A percentile compares a stretch with the other conserved stretches of the same genome.
Evolutionary conservation across 2,797 vertebrate genomes (phyloP).

Genomic region (Tadarida brasiliensis): DNA sequence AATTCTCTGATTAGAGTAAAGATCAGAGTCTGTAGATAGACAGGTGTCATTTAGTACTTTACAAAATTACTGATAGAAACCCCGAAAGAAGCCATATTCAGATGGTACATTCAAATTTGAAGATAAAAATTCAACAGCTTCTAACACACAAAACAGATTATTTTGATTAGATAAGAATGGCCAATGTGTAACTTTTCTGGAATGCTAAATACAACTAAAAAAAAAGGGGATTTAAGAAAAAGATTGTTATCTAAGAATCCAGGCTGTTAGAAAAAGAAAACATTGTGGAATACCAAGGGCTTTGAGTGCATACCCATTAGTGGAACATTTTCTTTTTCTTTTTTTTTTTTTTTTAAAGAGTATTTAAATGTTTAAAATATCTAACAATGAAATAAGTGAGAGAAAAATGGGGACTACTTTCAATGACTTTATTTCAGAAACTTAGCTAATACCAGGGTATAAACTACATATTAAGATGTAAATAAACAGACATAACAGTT

Average conservation of each 20-base stretch:
- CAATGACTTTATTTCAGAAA: background rate
- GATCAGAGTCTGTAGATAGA: background rate
- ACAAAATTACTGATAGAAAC: background rate
- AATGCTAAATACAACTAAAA: background rate
- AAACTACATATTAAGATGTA: background rate
- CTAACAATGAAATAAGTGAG: background rate
- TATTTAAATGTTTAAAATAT: background rate
- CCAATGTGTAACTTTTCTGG: background rate
- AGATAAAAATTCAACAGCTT: background rate
- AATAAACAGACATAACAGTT: background rate
- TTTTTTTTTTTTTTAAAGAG: background rate
- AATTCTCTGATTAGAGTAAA: background rate
- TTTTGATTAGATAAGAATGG: background rate
- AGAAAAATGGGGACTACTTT: background rate
- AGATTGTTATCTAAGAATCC: background rate
- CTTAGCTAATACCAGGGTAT: background rate
- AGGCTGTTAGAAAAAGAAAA: background rate
- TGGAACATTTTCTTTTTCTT: background rate
- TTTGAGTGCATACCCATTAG: background rate
- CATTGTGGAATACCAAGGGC: background rate
- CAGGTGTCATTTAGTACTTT: background rate
- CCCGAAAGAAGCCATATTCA: background rate
- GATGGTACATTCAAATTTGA: background rate
- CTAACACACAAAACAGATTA: background rate
- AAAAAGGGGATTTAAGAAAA: background rate